Evolutionary conservation across 2,113 vertebrate species (phyloP), one percentile per base, ranked within the genome.

Genomic region (Carlito syrichta): DNA sequence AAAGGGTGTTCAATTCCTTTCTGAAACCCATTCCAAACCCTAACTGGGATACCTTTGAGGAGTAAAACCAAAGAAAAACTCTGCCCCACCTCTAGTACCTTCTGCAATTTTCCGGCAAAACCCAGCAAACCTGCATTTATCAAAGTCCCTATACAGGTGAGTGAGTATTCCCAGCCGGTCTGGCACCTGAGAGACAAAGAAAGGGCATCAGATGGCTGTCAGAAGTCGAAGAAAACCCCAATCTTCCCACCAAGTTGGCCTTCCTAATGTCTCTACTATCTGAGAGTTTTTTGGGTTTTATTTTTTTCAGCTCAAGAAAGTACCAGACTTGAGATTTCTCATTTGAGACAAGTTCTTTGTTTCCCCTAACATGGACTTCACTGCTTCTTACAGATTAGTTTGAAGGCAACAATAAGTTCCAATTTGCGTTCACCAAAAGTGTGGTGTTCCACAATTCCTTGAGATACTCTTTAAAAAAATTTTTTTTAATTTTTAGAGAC

Each of bases 111-210:
- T 99, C 97, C 87, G 98, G 98, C 99, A 99, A 94, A 99, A 99
- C 8, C 99, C 99, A 6, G 99, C 99, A 40, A 99, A 99, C 81
- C 98, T 98, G 93, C 99, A 98, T 97, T 99, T 99, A 97, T 99
- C 98, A 81, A 99, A 99, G 97, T 98, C 98, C 95, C 98, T 98
- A 97, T 99, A 99, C 76, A 99, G 98, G 58, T 99, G 99, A 0
- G 99, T 98, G 68, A 99, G 99, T 98, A 99, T 99, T 8, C 98
- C 99, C 98, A 99, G 98, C 76, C 99, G 97, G 96, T 99, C 97
- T 0, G 99, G 98, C 96, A 99, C 98, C 99, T 99, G 98, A 30
- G 62, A 40, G 14, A 73, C 25, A 77, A 32, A 85, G 54, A 91
- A 30, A 63, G 14, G 25, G 6, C 60, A 71, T 6, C 77, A 74